Base-by-base conservation (phyloP, 2,888 invertebrate genomes). In the Baronia brevicornis region DNA sequence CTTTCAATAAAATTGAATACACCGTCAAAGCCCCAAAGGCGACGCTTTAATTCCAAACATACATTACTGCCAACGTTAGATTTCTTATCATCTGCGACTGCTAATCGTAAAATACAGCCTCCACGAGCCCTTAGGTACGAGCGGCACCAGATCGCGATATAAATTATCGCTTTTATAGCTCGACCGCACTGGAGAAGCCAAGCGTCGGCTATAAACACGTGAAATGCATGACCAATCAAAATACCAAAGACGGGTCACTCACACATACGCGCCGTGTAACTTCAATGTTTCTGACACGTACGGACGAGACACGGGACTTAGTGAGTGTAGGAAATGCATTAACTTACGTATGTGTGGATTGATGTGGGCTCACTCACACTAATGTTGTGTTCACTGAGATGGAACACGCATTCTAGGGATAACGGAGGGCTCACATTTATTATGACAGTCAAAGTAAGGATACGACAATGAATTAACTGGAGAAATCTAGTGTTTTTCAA, bases 221-320 rank as follows among this genome's bases (percentile, higher is more conserved):
- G 77, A 82, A 82, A 82, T 82, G 82, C 82, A 84, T 84, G 82
- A 82, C 82, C 82, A 84, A 84, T 84, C 82, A 84, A 84, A 84
- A 84, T 84, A 84, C 82, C 82, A 82, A 78, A 67, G 79, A 65
- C 71, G 65, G 67, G 56, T 56, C 69, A 75, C 78, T 39, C 72
- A 39, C 33, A 38, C 27, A 17, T 5, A 11, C 14, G 7, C 14
- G 5, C 8, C 19, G 19, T 36, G 25, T 34, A 12, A 9, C 25
- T 5, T 20, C n/a, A 5, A 23, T 27, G 31, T 27, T 19, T 9
- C 19, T 10, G 7, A 23, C 12, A 23, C 28, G 40, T 48, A 29
- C 27, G 24, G 19, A 63, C 36, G 43, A n/a, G 39, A 9, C 1
- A 3, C 2, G 3, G 26, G 13, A n/a, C 24, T 15, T 20, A 54